Base-by-base conservation (phyloP, 2,888 invertebrate genomes). In the Macrosoma leucophasiata region DNA sequence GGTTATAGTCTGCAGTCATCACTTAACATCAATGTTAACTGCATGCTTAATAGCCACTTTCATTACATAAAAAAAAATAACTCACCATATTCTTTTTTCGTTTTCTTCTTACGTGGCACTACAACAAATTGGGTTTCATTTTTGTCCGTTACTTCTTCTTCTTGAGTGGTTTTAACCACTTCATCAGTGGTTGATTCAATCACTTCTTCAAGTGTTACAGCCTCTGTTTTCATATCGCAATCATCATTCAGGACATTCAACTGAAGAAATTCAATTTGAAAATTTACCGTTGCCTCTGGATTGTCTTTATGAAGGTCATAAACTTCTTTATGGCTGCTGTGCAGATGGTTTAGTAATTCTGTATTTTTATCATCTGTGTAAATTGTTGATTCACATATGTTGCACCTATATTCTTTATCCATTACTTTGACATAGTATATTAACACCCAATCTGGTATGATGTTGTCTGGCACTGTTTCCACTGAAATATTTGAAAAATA, bases 191-290 rank as follows among this genome's bases (percentile, higher is more conserved):
- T 49, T 3, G 62, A 49, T 28, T 72, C 72, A 35, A 72, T 72
- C 2, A 71, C 62, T 26, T 76, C 72, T 3, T 62, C 69, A 2
- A 79, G 43, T 13, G 71, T 60, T 2, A 78, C 57, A 0, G 76
- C 63, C 23, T 72, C 55, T 0, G 42, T 37, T 39, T 70, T 71
- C 0, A 47, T 38, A 5, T 64, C 67, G n/a, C n/a, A n/a, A 2
- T 66, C 67, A 14, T 68, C 71, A 42, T 75, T 75, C 40, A 72
- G 41, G 33, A 67, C 59, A 45, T 72, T 74, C 10, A 78, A 50
- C 36, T 78, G 66, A 3, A 82, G 54, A 39, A 81, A 81, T 42
- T 81, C 81, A 15, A 84, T 79, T 24, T 70, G 75, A 39, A 76
- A 84, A 2, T 81, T 77, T 0, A 78, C 68, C 0, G 64, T 61